Evolutionary conservation across 2,113 vertebrate species (phyloP).

Genomic region (Delphinapterus leucas): DNA sequence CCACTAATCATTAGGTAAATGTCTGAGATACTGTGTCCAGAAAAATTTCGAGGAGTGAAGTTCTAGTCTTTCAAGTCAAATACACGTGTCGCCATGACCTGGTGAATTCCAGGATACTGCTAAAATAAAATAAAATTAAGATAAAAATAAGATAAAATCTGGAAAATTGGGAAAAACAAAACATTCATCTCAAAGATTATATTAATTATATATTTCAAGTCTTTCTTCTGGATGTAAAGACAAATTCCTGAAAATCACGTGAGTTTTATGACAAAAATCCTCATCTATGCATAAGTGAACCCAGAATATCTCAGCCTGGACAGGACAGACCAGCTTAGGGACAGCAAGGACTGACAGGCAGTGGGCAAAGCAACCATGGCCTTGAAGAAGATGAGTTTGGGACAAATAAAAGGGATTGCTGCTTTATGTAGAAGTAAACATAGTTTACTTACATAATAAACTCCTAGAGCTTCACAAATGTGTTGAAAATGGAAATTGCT

Average conservation of each 20-base stretch:
- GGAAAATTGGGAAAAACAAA: conserved; percentile 7
- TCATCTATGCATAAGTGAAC: neutral
- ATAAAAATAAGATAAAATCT: neutral
- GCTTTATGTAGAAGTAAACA: neutral
- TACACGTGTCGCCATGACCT: neutral
- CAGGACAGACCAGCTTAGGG: neutral
- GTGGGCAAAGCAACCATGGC: neutral
- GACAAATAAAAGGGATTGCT: neutral
- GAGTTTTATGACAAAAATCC: neutral
- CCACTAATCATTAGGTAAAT: neutral
- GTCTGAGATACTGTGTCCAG: neutral
- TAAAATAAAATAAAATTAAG: neutral
- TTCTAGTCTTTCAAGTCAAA: neutral
- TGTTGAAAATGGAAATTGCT: conserved; percentile 41
- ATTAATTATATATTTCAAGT: neutral
- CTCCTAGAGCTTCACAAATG: neutral
- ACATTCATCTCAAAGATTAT: neutral
- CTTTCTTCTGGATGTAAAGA: neutral
- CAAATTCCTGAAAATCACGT: neutral
- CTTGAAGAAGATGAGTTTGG: neutral
- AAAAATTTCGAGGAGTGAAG: neutral
- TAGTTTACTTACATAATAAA: neutral
- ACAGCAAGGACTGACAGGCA: neutral
- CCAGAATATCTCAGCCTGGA: neutral
- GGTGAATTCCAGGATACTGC: neutral